Base-by-base conservation (phyloP, 2,113 vertebrate species). In the Herpailurus yagouaroundi region DNA sequence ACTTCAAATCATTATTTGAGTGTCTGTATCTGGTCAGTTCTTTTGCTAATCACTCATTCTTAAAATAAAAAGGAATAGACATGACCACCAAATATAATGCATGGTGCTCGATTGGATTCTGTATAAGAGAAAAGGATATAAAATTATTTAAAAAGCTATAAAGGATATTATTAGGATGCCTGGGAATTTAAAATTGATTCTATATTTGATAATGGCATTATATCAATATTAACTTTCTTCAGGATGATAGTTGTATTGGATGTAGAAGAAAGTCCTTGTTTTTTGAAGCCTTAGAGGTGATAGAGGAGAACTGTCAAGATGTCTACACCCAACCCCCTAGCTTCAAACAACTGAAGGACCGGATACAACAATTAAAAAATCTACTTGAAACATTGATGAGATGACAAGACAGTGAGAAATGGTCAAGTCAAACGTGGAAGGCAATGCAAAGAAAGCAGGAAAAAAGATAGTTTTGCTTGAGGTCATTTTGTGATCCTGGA, bases 151-250 rank as follows among this genome's bases (percentile, higher is more conserved):
- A 55, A 71, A 52, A 91, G 3, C 9, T 63, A 76, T 64, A 27
- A 79, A 84, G 25, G 14, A 74, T 74, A 63, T 80, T 87, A 33
- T 88, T 92, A n/a, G 23, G 31, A 33, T 27, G 25, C 36, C 21
- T 83, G 31, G 57, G 57, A 73, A 89, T 27, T 73, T 80, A 89
- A 84, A 96, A 57, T 92, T 11, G n/a, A 80, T 94, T 94, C 19
- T 55, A 8, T 36, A 80, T 68, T 85, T 68, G 71, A 57, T 89
- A 89, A 84, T 66, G 50, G 7, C n/a, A 69, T 41, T 76, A 25
- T 64, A 71, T 88, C 9, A 64, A 57, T 96, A 80, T 60, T 91
- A 48, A 63, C 76, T 55, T 77, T 79, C 41, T 83, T 94, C 48
- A 52, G 74, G 31, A 41, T 71, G 23, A 45, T 88, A 74, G 66